Conservation (phyloP, 37 sponge, comb jelly and placozoan genomes). For the Chondrilla cf. caribensis region DNA sequence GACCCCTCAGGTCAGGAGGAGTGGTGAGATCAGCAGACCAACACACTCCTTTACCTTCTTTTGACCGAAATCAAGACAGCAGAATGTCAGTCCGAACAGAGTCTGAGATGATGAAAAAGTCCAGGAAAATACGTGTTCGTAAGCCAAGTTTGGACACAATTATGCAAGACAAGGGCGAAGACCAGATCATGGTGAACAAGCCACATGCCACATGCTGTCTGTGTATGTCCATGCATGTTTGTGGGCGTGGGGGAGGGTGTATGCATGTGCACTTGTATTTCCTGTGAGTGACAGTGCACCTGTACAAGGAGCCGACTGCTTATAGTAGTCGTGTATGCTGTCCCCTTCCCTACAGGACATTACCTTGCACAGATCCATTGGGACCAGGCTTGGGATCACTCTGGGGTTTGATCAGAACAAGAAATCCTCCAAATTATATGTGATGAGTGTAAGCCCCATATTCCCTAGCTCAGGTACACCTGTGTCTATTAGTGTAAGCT, state of each 20-base stretch:
- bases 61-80: background rate
- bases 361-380: background rate
- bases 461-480: too few species aligned
- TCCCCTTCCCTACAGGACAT: background rate
- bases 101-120: background rate
- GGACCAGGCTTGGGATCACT: conserved; percentile 62
- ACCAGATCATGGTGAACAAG: background rate
- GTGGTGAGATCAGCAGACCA: background rate
- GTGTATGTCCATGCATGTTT: too few species aligned
- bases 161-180: background rate
- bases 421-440: background rate
- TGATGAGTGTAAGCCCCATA: background rate
- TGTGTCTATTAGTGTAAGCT: background rate
- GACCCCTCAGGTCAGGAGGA: background rate
- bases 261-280: too few species aligned
- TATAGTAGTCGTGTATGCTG: background rate
- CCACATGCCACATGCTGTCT: conserved; percentile 15
- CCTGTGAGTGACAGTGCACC: too few species aligned
- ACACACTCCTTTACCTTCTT: background rate
- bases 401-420: conserved; percentile 57
- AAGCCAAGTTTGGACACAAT: conserved; percentile 8
- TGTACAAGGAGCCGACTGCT: too few species aligned
- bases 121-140: background rate
- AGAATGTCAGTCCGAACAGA: conserved; percentile 14
- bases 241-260: background rate